Percentiles rank a stretch among this genome's conserved stretches.
These are phyloP conservation scores for Geococcyx californianus DNA, from an alignment of 2,113 vertebrate genomes.

Conservation along the genomic window DNA sequence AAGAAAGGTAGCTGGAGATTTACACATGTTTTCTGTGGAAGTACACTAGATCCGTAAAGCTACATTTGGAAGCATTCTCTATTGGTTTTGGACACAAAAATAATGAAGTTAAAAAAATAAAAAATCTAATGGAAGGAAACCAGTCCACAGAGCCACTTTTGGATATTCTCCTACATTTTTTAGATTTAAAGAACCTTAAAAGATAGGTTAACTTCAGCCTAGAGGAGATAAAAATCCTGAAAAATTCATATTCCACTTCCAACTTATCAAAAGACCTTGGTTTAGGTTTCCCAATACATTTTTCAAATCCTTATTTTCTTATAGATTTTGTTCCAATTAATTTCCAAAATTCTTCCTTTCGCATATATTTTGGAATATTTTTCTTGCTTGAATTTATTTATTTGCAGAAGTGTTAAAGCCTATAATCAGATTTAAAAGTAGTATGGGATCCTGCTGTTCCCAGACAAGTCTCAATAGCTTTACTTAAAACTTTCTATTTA, in stretches of 20 bases:
- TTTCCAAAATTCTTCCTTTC: neutral
- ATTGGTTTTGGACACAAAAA: slow-evolving; percentile 47
- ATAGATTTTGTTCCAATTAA: neutral
- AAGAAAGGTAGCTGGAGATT: slow-evolving; percentile 43
- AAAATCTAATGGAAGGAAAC: neutral
- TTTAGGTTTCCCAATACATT: neutral
- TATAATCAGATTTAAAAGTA: neutral
- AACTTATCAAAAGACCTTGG: neutral
- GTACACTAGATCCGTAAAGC: slow-evolving; percentile 43
- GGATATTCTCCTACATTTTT: neutral
- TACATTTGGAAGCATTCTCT: slow-evolving; percentile 43
- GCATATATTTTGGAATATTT: neutral
- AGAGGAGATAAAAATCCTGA: neutral
- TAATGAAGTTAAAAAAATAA: slow-evolving; percentile 14
- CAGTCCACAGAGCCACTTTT: neutral
- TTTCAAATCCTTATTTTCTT: neutral
- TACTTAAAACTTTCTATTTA: neutral
- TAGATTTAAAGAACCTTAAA: neutral
- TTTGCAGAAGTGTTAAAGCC: neutral
- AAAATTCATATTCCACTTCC: neutral
- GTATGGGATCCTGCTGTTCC: neutral
- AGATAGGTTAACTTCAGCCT: neutral
- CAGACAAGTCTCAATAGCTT: neutral
- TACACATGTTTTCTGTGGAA: slow-evolving; percentile 53
- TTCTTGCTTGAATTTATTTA: neutral